phyloP scores from a whole-genome alignment of 2,797 vertebrate genomes.

The Manis javanica region DNA sequence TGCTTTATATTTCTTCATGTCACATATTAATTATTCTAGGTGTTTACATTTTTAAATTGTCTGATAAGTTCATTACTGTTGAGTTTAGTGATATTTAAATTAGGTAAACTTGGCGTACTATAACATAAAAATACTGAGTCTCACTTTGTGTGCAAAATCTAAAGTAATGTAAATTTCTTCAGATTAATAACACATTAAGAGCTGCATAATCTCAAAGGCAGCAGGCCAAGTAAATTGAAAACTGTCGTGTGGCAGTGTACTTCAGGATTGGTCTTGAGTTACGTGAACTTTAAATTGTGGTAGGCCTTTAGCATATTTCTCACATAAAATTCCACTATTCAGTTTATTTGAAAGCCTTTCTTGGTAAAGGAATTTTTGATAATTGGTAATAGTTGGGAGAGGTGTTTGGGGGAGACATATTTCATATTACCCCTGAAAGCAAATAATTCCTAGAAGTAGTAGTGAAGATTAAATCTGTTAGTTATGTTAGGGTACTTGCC shows the following conservation, averaged over 20 bases:
- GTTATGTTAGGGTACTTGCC: not conserved
- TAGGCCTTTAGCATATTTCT: constrained; percentile 5
- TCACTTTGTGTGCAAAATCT: not conserved
- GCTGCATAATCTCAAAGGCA: constrained; percentile 44
- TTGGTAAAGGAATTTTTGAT: constrained; percentile 16
- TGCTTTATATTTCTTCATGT: constrained; percentile 48
- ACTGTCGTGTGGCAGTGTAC: not conserved
- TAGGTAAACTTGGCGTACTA: constrained; percentile 30
- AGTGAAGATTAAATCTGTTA: constrained; percentile 48
- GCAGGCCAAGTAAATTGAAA: not conserved
- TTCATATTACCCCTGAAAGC: constrained; percentile 34
- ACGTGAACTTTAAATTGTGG: not conserved
- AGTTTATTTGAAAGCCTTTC: not conserved
- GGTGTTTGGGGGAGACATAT: not conserved
- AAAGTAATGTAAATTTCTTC: constrained; percentile 15
- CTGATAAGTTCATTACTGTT: not conserved
- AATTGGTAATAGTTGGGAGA: not conserved
- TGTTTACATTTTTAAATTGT: constrained; percentile 57
- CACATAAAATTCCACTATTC: not conserved
- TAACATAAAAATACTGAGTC: constrained; percentile 1
- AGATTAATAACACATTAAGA: constrained; percentile 48
- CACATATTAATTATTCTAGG: not conserved
- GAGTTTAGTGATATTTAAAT: constrained; percentile 52
- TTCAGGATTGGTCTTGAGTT: constrained; percentile 8
- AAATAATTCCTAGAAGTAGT: not conserved